Percentiles rank a stretch among this genome's conserved stretches.
phyloP scores from a whole-genome alignment of 1,140 invertebrate species.

The Zelostemma sp. region DNA sequence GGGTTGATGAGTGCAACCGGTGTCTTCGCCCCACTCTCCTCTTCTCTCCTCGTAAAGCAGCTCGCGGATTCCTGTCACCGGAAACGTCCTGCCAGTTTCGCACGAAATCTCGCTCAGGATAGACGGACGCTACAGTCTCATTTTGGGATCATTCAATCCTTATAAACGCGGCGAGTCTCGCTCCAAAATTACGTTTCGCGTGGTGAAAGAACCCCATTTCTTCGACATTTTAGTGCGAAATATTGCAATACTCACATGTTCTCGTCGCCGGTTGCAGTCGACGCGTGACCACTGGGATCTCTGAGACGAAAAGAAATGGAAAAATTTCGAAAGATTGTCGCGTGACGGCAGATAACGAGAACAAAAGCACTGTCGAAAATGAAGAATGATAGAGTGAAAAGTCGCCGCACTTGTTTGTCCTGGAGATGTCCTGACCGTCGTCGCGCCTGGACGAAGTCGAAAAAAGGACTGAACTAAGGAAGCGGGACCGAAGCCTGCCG shows the following conservation, averaged over 20 bases:
- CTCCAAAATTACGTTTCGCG: not conserved
- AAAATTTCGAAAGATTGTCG: no score
- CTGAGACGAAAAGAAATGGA: no score
- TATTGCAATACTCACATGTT: no score
- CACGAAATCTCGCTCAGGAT: constrained; percentile 60
- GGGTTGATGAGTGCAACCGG: constrained; percentile 67
- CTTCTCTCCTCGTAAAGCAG: constrained; percentile 42
- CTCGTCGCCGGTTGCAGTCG: no score
- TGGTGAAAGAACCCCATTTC: no score
- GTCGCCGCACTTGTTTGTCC: no score
- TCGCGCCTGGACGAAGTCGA: constrained; percentile 43
- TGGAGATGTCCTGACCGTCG: constrained; percentile 14
- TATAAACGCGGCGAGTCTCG: not conserved
- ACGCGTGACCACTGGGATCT: no score
- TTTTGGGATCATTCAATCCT: not conserved
- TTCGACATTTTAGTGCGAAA: no score
- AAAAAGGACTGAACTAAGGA: constrained; percentile 57
- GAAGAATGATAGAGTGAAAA: no score
- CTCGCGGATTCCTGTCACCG: constrained; percentile 61
- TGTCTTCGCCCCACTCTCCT: constrained; percentile 62
- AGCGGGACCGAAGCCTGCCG: constrained; percentile 55
- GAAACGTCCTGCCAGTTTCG: constrained; percentile 63
- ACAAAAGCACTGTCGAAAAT: no score
- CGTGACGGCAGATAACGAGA: not conserved
- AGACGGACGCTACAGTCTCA: constrained; percentile 35